Evolutionary conservation across 2,113 vertebrate genomes (phyloP).

Genomic region (Pardalotus punctatus): DNA sequence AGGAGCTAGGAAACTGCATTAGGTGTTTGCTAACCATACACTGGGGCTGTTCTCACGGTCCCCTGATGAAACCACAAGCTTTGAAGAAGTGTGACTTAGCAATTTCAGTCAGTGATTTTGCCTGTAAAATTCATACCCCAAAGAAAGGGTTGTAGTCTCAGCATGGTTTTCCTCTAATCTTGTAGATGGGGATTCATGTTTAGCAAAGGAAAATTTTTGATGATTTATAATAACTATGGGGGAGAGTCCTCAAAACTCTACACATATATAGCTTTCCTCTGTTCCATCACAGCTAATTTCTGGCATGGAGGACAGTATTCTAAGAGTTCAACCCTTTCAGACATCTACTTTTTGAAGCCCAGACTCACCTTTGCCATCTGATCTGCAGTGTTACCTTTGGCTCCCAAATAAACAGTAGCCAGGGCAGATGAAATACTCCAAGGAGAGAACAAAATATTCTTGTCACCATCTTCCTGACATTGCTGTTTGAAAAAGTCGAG

Average conservation of each 20-base stretch:
- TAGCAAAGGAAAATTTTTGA: neutral
- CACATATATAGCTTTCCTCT: neutral
- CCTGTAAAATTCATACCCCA: neutral
- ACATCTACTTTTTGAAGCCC: neutral
- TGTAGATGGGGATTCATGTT: neutral
- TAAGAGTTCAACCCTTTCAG: neutral
- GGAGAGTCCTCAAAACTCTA: neutral
- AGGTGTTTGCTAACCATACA: neutral
- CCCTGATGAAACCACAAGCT: neutral
- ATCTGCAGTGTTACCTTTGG: slow-evolving; percentile 79
- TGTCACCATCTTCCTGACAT: slow-evolving; percentile 11
- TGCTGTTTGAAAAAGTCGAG: slow-evolving; percentile 81
- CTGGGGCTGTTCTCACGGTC: neutral
- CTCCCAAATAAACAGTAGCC: slow-evolving; percentile 84
- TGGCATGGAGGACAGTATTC: neutral
- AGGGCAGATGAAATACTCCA: slow-evolving; percentile 85
- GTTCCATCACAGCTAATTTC: neutral
- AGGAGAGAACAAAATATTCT: slow-evolving; percentile 86
- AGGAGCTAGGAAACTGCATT: neutral
- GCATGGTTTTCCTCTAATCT: neutral
- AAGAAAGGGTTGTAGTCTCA: neutral
- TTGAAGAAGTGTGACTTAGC: accelerated
- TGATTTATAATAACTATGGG: neutral
- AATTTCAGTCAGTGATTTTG: neutral
- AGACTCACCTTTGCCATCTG: slow-evolving; percentile 86